These are phyloP conservation scores for Scaptomyza montana DNA, from an alignment of 1,140 invertebrate genomes.

Conservation along the genomic window DNA sequence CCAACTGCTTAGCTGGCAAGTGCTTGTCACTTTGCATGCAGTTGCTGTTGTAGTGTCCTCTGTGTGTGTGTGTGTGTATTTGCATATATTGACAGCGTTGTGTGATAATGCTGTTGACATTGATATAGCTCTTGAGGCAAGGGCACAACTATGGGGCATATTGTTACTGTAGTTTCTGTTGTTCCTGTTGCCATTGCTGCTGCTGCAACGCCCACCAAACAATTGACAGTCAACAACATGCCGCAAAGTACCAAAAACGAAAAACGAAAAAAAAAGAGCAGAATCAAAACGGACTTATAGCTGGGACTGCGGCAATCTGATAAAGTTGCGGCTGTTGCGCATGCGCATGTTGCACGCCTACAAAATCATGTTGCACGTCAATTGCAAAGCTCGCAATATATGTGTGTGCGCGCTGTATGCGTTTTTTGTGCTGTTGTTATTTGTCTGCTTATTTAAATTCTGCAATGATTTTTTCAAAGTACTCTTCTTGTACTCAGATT, in stretches of 20 bases:
- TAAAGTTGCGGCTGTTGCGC: slow-evolving; percentile 77
- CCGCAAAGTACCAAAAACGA: slow-evolving; percentile 43
- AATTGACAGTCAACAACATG: slow-evolving; percentile 80
- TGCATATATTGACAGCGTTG: slow-evolving; percentile 78
- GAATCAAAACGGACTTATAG: slow-evolving; percentile 30
- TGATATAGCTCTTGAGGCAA: slow-evolving; percentile 69
- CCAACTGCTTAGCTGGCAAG: slow-evolving; percentile 41
- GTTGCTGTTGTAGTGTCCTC: slow-evolving; percentile 39
- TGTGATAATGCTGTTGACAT: slow-evolving; percentile 82
- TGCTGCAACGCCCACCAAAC: slow-evolving; percentile 75
- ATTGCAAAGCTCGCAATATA: slow-evolving; percentile 69
- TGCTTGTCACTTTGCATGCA: slow-evolving; percentile 37
- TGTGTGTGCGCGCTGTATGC: slow-evolving; percentile 46
- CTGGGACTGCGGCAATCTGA: slow-evolving; percentile 67
- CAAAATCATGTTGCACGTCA: slow-evolving; percentile 84
- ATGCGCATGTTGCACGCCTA: slow-evolving; percentile 83
- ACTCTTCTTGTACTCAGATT: slow-evolving; percentile 45
- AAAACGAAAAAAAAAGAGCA: slow-evolving; percentile 2
- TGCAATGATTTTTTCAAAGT: slow-evolving; percentile 76
- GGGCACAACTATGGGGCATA: slow-evolving; percentile 47
- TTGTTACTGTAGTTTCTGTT: slow-evolving; percentile 37
- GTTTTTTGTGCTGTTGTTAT: slow-evolving; percentile 20
- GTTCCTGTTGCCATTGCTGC: slow-evolving; percentile 36
- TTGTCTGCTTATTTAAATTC: slow-evolving; percentile 75
- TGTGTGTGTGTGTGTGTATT: slow-evolving; percentile 51